Evolutionary conservation across 2,113 vertebrate genomes (phyloP).

Genomic region (Nyctibius bracteatus): DNA sequence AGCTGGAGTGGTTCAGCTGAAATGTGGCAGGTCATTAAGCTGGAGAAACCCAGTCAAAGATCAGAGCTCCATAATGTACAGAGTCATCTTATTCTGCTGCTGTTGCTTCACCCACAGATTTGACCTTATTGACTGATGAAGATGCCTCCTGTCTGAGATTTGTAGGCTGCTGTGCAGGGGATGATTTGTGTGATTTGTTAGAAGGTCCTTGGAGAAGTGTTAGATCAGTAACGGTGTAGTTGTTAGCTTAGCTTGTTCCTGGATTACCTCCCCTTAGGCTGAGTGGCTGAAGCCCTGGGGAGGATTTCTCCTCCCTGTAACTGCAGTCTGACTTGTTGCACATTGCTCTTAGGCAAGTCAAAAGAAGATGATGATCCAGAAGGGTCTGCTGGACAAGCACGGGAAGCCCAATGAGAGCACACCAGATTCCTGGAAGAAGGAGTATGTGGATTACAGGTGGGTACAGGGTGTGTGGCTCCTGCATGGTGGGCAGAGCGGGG

Average conservation of each 20-base stretch:
- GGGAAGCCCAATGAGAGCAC: conserved; percentile 91
- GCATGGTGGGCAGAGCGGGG: neutral
- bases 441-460: conserved; percentile 90
- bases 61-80: neutral
- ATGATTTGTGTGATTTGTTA: neutral
- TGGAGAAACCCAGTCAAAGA: neutral
- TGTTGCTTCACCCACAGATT: neutral
- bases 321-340: neutral
- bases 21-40: neutral
- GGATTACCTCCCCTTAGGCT: neutral
- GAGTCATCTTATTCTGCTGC: neutral
- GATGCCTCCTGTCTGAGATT: neutral
- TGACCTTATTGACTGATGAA: neutral
- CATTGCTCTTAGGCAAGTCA: conserved; percentile 82
- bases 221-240: neutral
- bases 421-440: conserved; percentile 78
- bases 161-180: neutral
- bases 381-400: conserved; percentile 90
- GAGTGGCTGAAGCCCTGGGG: neutral
- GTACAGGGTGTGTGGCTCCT: neutral
- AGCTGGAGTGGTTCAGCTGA: neutral
- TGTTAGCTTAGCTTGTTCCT: neutral
- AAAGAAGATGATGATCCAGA: conserved; percentile 95
- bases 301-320: neutral
- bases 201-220: neutral